Evolutionary conservation across 2,888 invertebrate genomes (phyloP), one percentile per base, ranked within the genome.

Genomic region (Agonopterix alstromeriana): DNA sequence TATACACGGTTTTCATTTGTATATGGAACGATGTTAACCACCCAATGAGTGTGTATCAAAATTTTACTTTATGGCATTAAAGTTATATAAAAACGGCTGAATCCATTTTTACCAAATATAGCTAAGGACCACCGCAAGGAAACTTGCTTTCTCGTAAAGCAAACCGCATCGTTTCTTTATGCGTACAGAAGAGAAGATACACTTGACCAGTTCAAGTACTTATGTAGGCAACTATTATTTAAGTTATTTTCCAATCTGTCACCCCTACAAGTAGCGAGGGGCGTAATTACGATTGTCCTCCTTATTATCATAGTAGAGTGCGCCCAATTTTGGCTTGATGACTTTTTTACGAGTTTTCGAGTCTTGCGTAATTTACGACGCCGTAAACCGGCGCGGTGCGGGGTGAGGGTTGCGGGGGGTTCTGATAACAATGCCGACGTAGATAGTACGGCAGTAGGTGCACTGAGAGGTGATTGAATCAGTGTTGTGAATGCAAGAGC

Each of bases 301-400:
- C 49, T 61, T 71, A 82, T 83, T 80, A 83, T 84, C 81, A 76
- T 80, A 79, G 78, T 70, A 68, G 73, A 85, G 81, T 77, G 76
- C 73, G 79, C 77, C 82, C 85, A 84, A 85, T 85, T 85, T 79
- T 69, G 65, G 61, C 69, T 81, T 83, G 84, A 84, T 75, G 83
- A 81, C 80, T 82, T 82, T 84, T 86, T 86, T 86, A 86, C 80
- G 85, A 85, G 78, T 78, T 75, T 70, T 74, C 74, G 73, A 81
- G 76, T 77, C 74, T 69, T 70, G 66, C 67, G 77, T 83, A 82
- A 86, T 83, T 85, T 84, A 85, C 65, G 77, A 67, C 53, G 42
- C 11, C 42, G 42, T 10, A 10, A 42, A 12, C 42, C 42, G 42
- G n/a, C 42, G 10, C 42, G 42, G 42, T 12, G 42, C n/a, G 36